phyloP scores from a whole-genome alignment of 2,888 invertebrate genomes.

The Sphaeridia pumilis region DNA sequence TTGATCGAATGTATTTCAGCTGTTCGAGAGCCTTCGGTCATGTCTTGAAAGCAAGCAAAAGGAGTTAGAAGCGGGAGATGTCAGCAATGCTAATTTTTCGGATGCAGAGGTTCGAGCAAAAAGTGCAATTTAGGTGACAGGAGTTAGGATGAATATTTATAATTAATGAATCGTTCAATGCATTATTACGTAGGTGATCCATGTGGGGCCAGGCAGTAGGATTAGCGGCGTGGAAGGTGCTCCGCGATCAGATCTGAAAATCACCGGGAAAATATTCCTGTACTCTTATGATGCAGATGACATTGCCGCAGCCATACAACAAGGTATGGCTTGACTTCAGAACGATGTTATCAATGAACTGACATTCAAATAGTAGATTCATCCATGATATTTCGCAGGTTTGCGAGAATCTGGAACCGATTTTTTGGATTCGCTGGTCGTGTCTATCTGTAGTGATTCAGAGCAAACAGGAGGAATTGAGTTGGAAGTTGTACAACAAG shows the following conservation, averaged over 20 bases:
- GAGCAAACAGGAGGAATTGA: slow-evolving; percentile 36
- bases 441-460: slow-evolving; percentile 50
- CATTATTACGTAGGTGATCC: too few species aligned
- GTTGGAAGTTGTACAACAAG: slow-evolving; percentile 54
- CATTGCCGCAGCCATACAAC: slow-evolving; percentile 59
- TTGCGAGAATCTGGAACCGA: slow-evolving; percentile 21
- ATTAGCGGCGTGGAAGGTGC: too few species aligned
- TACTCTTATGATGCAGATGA: slow-evolving; percentile 54
- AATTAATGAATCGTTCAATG: too few species aligned
- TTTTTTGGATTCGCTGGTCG: slow-evolving; percentile 67
- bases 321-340: slow-evolving; percentile 47
- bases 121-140: too few species aligned
- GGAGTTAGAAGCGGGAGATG: slow-evolving; percentile 6
- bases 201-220: too few species aligned
- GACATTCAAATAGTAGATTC: too few species aligned
- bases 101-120: too few species aligned
- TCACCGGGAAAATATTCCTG: slow-evolving; percentile 76
- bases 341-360: too few species aligned
- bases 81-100: slow-evolving; percentile 14
- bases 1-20: too few species aligned
- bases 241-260: slow-evolving; percentile 58
- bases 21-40: slow-evolving; percentile 30
- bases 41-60: slow-evolving; percentile 22
- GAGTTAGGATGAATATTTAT: too few species aligned
- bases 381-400: slow-evolving; percentile 14